Evolutionary conservation across 2,113 vertebrate species (phyloP), one percentile per base, ranked within the genome.

Genomic region (Podocnemis expansa): DNA sequence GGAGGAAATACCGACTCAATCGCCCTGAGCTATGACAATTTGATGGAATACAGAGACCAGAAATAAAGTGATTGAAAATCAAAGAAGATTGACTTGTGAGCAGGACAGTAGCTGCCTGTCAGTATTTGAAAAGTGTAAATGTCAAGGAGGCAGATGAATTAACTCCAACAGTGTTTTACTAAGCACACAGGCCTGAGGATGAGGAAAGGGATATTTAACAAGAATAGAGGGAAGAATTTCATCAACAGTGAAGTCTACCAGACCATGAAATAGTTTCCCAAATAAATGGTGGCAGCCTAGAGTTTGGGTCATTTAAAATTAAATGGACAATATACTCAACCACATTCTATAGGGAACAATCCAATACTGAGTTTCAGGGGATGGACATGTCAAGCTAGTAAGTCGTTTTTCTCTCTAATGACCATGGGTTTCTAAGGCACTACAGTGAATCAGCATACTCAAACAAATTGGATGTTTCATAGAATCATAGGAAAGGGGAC

Each of bases 171-270:
- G 92, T 95, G 88, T 90, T 94, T 82, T 43, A 60, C 84, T 47
- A 86, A 90, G 58, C 95, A 58, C 51, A 82, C 92, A 93, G 82
- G 93, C 80, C 54, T 1, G 11, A 89, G 90, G 94, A 96, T 78
- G 78, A 96, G 87, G 93, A 93, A 55, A 96, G 41, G 88, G 82
- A 90, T 95, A 85, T 97, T 95, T 93, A 96, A 84, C 54, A 90
- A 91, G 93, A 97, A 93, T 94, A 93, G 82, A 93, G 58, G 82
- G 88, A 95, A 97, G 86, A 82, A 91, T 93, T 96, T 93, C 73
- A 95, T 96, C 95, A 95, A 82, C 93, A 78, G 89, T 3, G n/a
- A 91, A 88, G 54, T 41, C 82, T 91, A 87, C 91, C 84, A 91
- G 93, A 96, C 90, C 89, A 0, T 96, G 94, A 97, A 97, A 97